Percentiles rank a stretch among this genome's conserved stretches.
phyloP scores from a whole-genome alignment of 2,888 invertebrate genomes.

The Neoaliturus tenellus region DNA sequence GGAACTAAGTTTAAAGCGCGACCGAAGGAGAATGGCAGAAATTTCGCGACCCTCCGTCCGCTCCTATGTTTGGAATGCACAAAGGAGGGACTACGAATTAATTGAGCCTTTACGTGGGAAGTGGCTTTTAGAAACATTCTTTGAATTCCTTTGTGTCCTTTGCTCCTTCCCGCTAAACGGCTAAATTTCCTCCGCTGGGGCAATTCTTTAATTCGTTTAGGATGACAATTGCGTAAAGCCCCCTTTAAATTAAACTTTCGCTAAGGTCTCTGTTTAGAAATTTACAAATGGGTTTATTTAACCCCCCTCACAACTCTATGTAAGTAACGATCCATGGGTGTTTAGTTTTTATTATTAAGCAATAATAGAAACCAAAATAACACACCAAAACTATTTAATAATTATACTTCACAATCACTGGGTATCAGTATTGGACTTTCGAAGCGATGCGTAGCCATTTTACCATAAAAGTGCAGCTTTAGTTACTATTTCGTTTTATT shows the following conservation, averaged over 20 bases:
- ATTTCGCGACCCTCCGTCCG: neutral
- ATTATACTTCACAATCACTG: too few relatives aligned
- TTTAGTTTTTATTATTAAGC: too few relatives aligned
- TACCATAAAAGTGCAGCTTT: too few relatives aligned
- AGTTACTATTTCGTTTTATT: too few relatives aligned
- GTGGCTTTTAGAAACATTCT: slow-evolving; percentile 34
- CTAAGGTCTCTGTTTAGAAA: too few relatives aligned
- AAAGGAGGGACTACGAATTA: slow-evolving; percentile 24
- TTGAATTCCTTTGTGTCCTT: slow-evolving; percentile 17
- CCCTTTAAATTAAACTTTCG: neutral
- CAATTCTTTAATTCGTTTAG: slow-evolving; percentile 1
- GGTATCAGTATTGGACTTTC: too few relatives aligned
- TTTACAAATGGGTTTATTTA: too few relatives aligned
- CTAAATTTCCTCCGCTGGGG: neutral
- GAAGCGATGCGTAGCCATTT: too few relatives aligned
- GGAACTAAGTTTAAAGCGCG: neutral
- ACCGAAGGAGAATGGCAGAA: neutral
- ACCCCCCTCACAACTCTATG: neutral
- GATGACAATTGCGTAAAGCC: neutral
- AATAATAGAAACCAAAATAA: too few relatives aligned
- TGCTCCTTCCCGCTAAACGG: slow-evolving; percentile 8
- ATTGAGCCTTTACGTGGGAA: slow-evolving; percentile 36
- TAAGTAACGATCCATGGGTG: too few relatives aligned
- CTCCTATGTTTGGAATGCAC: neutral
- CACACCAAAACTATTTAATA: too few relatives aligned